phyloP scores from a whole-genome alignment of 1,140 invertebrate species.

The Leptinotarsa lineolata region DNA sequence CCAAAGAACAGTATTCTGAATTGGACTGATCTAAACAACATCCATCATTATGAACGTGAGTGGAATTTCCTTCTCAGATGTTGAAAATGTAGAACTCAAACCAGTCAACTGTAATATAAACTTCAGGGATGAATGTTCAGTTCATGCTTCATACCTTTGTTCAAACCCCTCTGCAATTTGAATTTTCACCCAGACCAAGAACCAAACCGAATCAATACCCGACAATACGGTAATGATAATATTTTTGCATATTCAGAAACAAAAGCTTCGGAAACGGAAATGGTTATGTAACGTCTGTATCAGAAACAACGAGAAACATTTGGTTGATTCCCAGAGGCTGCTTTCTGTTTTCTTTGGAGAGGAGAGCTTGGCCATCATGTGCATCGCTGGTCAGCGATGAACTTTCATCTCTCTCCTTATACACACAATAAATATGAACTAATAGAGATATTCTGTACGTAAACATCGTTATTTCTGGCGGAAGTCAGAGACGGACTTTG shows the following conservation, averaged over 20 bases:
- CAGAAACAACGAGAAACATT: slow-evolving; percentile 26
- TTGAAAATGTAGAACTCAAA: no score
- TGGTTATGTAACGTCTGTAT: background rate
- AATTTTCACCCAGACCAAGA: background rate
- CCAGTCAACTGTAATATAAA: no score
- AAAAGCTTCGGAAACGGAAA: slow-evolving; percentile 6
- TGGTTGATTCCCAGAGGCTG: slow-evolving; percentile 42
- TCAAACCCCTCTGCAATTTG: no score
- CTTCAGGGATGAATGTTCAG: no score
- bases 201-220: background rate
- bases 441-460: slow-evolving; percentile 52
- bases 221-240: background rate
- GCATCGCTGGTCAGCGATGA: slow-evolving; percentile 42
- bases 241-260: slow-evolving; percentile 15
- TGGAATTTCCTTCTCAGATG: no score
- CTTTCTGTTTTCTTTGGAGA: slow-evolving; percentile 42
- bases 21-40: no score
- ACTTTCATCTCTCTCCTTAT: slow-evolving; percentile 50
- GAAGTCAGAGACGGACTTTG: slow-evolving; percentile 35
- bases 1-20: no score
- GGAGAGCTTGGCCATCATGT: slow-evolving; percentile 44
- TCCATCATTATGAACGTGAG: no score
- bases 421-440: slow-evolving; percentile 54
- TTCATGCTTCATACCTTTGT: no score
- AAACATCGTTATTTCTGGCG: slow-evolving; percentile 54